Evolutionary conservation across 2,888 invertebrate genomes (phyloP).

Genomic region (Drosophila falleni): DNA sequence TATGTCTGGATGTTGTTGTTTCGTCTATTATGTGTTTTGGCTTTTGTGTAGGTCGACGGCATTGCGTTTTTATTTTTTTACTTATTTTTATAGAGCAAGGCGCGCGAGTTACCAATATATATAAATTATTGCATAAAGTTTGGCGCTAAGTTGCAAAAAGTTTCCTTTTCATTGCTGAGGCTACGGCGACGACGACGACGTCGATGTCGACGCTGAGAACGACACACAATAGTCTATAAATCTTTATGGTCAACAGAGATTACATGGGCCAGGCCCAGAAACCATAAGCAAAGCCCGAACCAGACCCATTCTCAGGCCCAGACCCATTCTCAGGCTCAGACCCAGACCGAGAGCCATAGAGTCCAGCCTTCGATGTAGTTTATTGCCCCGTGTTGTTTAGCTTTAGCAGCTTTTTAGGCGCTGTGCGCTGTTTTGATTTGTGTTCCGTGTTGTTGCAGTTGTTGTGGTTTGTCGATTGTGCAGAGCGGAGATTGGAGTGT

Average conservation of each 20-base stretch:
- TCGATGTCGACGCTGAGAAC: slow-evolving; percentile 45
- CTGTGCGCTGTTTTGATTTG: slow-evolving; percentile 73
- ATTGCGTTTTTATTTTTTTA: slow-evolving; percentile 54
- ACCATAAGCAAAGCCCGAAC: slow-evolving; percentile 16
- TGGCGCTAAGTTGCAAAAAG: slow-evolving; percentile 83
- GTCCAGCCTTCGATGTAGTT: slow-evolving; percentile 61
- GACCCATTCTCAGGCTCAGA: background rate
- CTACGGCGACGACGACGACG: slow-evolving; percentile 58
- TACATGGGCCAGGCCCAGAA: slow-evolving; percentile 67
- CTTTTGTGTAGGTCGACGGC: slow-evolving; percentile 71
- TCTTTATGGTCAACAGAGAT: slow-evolving; percentile 82
- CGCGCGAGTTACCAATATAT: slow-evolving; percentile 70
- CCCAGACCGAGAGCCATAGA: background rate
- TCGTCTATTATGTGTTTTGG: slow-evolving; percentile 66
- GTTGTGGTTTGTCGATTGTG: slow-evolving; percentile 43
- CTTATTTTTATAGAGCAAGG: slow-evolving; percentile 41
- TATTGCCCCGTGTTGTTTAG: slow-evolving; percentile 68
- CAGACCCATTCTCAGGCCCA: slow-evolving; percentile 17
- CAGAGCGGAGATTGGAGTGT: slow-evolving; percentile 1
- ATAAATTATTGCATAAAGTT: slow-evolving; percentile 84
- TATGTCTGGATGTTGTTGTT: slow-evolving; percentile 46
- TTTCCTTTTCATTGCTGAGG: slow-evolving; percentile 80
- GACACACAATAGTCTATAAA: slow-evolving; percentile 82
- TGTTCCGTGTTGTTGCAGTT: slow-evolving; percentile 55
- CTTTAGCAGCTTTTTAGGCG: slow-evolving; percentile 77